Conservation (phyloP, 2,113 vertebrate species). For the Alligator sinensis region DNA sequence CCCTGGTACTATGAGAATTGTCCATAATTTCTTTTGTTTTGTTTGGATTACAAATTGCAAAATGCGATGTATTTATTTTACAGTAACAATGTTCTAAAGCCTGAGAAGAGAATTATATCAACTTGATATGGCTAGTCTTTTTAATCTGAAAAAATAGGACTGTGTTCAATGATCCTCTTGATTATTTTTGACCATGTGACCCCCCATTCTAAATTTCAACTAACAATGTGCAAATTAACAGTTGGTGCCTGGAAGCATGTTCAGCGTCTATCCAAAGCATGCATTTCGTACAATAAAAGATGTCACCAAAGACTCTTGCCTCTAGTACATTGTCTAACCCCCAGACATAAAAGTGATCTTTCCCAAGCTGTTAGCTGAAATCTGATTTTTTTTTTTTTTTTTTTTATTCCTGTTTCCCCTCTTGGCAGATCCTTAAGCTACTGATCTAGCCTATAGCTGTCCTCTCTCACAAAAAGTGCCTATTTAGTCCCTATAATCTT, state of each 20-base stretch:
- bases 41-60: neutral
- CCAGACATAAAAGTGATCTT: neutral
- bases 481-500: neutral
- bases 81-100: neutral
- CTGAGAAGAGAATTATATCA: neutral
- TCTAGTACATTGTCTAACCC: neutral
- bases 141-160: neutral
- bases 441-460: neutral
- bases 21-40: neutral
- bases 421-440: neutral
- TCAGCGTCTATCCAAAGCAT: no score
- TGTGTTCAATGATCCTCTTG: conserved; percentile 41
- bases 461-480: neutral
- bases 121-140: neutral
- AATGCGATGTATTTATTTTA: neutral
- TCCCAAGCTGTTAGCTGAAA: neutral
- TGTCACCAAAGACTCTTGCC: no score
- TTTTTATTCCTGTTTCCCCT: neutral
- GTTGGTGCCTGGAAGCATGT: neutral
- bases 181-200: conserved; percentile 51
- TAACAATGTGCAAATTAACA: conserved; percentile 59
- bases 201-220: conserved; percentile 50
- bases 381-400: neutral
- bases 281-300: no score
- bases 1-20: neutral